Evolutionary conservation across 1,140 invertebrate species (phyloP), one percentile per base, ranked within the genome.

Genomic region (Bombus pascuorum): DNA sequence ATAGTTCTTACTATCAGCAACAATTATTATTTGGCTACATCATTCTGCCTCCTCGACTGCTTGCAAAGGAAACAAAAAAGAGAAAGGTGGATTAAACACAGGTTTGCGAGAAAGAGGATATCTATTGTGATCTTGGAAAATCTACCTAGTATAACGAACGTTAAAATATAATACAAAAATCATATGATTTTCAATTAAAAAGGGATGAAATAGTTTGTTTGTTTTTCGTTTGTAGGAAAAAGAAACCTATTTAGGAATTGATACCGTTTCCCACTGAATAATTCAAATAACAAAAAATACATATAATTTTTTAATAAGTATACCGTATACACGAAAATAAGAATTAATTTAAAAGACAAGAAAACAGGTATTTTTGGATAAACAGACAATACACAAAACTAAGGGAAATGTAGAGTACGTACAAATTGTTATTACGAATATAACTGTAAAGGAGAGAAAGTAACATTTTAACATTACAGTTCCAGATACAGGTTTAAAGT

Each of bases 21-120:
- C 87, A 93, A 94, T 93, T 94, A 93, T 95, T 95, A 95, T 93
- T 94, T 94, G 93, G 93, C 92, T 94, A 94, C 89, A 84, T 94
- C 94, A 94, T 94, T 95, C 92, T 92, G 93, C 93, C 91, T 94
- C 94, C 93, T 93, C 91, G 92, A 94, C 94, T 95, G 94, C 94
- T 95, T 95, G 93, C 92, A 94, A 93, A 93, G 91, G 89, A 91
- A 93, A 94, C 92, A 94, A 92, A 93, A 92, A 53, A 95, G 92
- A 93, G 92, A 93, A 94, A 93, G 89, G 84, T 86, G 77, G 72
- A 91, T 93, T 94, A 93, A 89, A 90, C 83, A 84, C 59, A 86
- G 59, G 28, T 89, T 83, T 22, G 71, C n/a, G 62, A 72, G 74
- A 75, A 75, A 83, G 42, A 82, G 72, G 87, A 83, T 73, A 68